These are phyloP conservation scores for Amphiduros pacificus DNA, from an alignment of 2,888 invertebrate genomes.

Conservation along the genomic window DNA sequence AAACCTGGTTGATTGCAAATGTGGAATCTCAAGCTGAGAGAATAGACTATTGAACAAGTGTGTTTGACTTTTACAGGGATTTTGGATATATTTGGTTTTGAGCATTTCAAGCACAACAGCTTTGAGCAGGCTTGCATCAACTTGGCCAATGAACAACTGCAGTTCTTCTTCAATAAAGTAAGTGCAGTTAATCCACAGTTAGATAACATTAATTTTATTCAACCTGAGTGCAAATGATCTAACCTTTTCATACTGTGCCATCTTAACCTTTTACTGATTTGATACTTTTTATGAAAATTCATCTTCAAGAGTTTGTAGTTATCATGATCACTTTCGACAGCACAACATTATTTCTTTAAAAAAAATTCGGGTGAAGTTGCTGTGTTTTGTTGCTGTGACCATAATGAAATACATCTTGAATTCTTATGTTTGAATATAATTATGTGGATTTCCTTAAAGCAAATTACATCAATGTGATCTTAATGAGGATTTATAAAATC, in stretches of 20 bases:
- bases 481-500: not conserved
- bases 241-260: too few relatives aligned
- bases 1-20: too few relatives aligned
- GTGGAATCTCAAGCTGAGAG: too few relatives aligned
- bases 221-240: not conserved
- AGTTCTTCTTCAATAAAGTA: conserved; percentile 57
- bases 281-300: too few relatives aligned
- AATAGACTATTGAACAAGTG: too few relatives aligned
- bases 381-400: not conserved
- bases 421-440: not conserved
- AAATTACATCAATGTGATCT: too few relatives aligned
- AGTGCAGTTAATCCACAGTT: not conserved
- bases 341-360: too few relatives aligned
- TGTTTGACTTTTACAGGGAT: conserved; percentile 37
- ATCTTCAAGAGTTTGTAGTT: too few relatives aligned
- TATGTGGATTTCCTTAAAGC: too few relatives aligned
- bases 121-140: conserved; percentile 59
- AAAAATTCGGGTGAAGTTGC: too few relatives aligned
- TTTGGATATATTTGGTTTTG: conserved; percentile 58
- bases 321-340: too few relatives aligned
- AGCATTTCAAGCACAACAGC: conserved; percentile 56
- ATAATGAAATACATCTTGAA: not conserved
- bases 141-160: conserved; percentile 57
- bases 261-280: too few relatives aligned
- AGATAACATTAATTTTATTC: not conserved